phyloP scores from a whole-genome alignment of 2,113 vertebrate species.

The Corythornis vintsioides region DNA sequence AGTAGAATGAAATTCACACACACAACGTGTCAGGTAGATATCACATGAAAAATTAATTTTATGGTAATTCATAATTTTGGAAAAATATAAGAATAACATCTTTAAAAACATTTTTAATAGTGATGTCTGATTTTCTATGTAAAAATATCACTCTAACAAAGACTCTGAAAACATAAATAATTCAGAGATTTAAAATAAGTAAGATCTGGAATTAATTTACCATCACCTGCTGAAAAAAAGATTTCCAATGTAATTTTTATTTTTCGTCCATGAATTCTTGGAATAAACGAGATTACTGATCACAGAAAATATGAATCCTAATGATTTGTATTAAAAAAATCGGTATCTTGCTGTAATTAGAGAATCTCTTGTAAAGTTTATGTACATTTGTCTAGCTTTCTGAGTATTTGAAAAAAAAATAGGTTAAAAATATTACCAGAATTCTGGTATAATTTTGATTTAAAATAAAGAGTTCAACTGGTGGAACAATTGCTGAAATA shows the following conservation, averaged over 20 bases:
- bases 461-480: not conserved
- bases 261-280: not conserved
- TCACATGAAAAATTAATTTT: not conserved
- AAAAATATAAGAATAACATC: not conserved
- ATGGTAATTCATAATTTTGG: not conserved
- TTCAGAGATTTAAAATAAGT: not conserved
- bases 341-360: not conserved
- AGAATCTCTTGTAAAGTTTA: not conserved
- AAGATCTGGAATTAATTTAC: not conserved
- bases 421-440: not conserved
- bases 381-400: not conserved
- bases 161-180: not conserved
- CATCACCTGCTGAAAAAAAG: rapidly evolving
- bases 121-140: not conserved
- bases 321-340: not conserved
- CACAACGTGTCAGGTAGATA: not conserved
- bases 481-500: not conserved
- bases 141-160: not conserved
- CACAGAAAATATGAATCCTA: not conserved
- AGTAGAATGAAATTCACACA: not conserved
- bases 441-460: not conserved
- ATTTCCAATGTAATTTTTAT: not conserved
- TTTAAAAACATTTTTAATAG: not conserved
- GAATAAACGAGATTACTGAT: not conserved
- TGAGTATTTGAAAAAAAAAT: not conserved